A percentile compares a stretch with the other conserved stretches of the same genome.
Conservation (phyloP, 2,113 vertebrate genomes). For the Ceuthmochares aereus region DNA sequence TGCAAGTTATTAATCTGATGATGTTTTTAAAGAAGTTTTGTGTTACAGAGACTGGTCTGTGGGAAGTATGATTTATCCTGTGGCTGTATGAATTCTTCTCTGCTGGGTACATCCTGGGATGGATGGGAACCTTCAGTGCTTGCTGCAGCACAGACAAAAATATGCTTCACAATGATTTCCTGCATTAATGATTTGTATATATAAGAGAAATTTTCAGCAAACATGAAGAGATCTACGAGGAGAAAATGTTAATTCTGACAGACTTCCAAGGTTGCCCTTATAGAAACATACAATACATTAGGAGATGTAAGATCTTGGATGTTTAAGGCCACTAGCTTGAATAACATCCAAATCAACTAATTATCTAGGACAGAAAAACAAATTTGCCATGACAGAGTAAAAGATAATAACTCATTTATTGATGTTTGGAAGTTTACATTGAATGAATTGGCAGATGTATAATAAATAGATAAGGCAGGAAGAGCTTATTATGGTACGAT, state of each 20-base stretch:
- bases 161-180: not conserved
- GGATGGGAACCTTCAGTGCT: not conserved
- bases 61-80: not conserved
- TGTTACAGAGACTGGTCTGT: not conserved
- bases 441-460: slow-evolving; percentile 16
- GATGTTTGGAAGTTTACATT: not conserved
- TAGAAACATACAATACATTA: not conserved
- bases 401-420: slow-evolving; percentile 16
- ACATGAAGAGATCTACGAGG: not conserved
- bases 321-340: not conserved
- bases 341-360: not conserved
- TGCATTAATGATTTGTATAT: not conserved
- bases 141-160: not conserved
- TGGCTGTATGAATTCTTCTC: not conserved
- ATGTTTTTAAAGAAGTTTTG: not conserved
- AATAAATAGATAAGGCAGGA: slow-evolving; percentile 13
- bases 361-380: not conserved
- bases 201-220: not conserved
- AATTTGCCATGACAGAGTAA: not conserved
- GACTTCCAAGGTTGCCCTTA: not conserved
- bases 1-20: not conserved
- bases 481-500: slow-evolving; percentile 9
- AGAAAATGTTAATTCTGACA: not conserved
- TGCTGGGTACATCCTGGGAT: not conserved
- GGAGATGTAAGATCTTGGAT: not conserved